These are phyloP conservation scores for Mylabris sibirica DNA, from an alignment of 2,888 invertebrate genomes.

Conservation along the genomic window DNA sequence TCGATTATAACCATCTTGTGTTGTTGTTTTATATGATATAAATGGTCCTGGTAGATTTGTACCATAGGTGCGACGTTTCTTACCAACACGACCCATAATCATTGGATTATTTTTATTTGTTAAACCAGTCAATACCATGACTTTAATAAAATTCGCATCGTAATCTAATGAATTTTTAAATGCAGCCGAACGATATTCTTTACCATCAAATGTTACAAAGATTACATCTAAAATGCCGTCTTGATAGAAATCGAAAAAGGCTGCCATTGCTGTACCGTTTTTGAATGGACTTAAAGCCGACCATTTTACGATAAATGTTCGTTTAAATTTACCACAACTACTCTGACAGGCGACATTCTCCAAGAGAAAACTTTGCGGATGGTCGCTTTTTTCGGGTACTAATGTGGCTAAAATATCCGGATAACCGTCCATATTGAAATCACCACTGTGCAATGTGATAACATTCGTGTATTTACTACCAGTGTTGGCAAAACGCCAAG, in stretches of 20 bases:
- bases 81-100: constrained; percentile 76
- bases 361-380: constrained; percentile 74
- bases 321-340: constrained; percentile 70
- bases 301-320: constrained; percentile 84
- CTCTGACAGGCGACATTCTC: constrained; percentile 79
- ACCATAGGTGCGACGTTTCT: constrained; percentile 81
- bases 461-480: constrained; percentile 70
- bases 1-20: constrained; percentile 83
- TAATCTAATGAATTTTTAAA: constrained; percentile 89
- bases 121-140: constrained; percentile 88
- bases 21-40: constrained; percentile 85
- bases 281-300: constrained; percentile 74
- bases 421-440: constrained; percentile 96
- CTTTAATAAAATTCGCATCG: constrained; percentile 96
- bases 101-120: constrained; percentile 75
- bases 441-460: constrained; percentile 85
- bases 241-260: constrained; percentile 94
- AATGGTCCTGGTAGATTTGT: constrained; percentile 93
- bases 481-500: constrained; percentile 70
- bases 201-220: constrained; percentile 63
- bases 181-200: constrained; percentile 72
- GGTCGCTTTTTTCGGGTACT: constrained; percentile 43
- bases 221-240: constrained; percentile 94
- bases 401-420: constrained; percentile 88
- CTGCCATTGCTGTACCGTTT: constrained; percentile 80